Conservation (phyloP, 2,888 invertebrate species). For the Andrena fulva region DNA sequence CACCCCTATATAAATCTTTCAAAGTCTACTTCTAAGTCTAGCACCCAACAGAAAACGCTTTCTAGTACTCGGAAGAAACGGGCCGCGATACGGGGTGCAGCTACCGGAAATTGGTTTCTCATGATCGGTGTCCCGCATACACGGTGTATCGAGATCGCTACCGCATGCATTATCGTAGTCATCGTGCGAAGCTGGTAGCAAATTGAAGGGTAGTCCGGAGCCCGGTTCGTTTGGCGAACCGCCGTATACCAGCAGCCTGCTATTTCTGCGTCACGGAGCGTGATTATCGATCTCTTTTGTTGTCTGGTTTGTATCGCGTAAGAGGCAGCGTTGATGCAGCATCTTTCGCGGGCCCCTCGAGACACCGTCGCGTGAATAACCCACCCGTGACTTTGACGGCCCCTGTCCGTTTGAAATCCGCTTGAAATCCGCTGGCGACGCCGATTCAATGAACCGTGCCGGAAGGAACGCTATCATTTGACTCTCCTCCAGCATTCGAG, state of each 20-base stretch:
- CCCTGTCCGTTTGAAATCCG: slow-evolving; percentile 8
- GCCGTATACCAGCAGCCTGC: not conserved
- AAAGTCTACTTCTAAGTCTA: not conserved
- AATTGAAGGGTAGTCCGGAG: slow-evolving; percentile 30
- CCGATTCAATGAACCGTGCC: slow-evolving; percentile 44
- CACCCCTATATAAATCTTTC: too few species aligned
- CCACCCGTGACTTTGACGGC: too few species aligned
- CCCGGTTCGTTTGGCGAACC: slow-evolving; percentile 16
- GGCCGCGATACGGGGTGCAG: not conserved
- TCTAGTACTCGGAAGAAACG: not conserved
- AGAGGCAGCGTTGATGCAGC: slow-evolving; percentile 23
- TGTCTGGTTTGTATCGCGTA: slow-evolving; percentile 30
- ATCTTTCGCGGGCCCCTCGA: slow-evolving; percentile 7
- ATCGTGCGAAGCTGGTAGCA: slow-evolving; percentile 44
- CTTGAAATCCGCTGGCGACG: slow-evolving; percentile 36
- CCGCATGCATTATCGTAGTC: slow-evolving; percentile 25
- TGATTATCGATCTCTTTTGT: slow-evolving; percentile 58
- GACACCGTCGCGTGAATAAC: too few species aligned
- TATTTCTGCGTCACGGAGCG: slow-evolving; percentile 51
- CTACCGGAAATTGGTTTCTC: slow-evolving; percentile 13
- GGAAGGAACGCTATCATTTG: slow-evolving; percentile 56
- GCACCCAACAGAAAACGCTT: not conserved
- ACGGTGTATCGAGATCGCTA: not conserved
- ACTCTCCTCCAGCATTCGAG: slow-evolving; percentile 16
- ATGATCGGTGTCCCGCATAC: not conserved